These are phyloP conservation scores for Lamprologus callipterus DNA, from an alignment of 2,113 vertebrate species.

Conservation along the genomic window DNA sequence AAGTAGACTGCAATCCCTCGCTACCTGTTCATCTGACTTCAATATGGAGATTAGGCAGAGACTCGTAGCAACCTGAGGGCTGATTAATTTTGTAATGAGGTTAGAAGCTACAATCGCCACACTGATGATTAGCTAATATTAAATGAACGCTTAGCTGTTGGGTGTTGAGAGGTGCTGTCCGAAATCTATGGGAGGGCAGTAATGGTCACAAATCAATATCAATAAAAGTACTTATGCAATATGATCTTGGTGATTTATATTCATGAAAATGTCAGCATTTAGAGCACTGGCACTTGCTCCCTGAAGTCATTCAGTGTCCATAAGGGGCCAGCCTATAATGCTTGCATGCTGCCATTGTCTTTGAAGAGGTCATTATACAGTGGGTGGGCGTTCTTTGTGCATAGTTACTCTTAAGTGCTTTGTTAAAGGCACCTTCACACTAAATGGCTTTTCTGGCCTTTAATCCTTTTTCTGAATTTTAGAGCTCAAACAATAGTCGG, in stretches of 20 bases:
- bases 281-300: background rate
- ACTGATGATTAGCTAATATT: background rate
- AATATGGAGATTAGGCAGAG: background rate
- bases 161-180: background rate
- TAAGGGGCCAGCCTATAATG: background rate
- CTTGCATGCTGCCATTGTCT: background rate
- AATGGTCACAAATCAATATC: slow-evolving; percentile 31
- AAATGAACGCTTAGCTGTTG: slow-evolving; percentile 12
- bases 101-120: slow-evolving; percentile 15
- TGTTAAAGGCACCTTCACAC: background rate
- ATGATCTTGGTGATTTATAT: background rate
- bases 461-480: background rate
- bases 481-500: background rate
- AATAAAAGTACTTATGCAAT: background rate
- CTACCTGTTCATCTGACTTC: background rate
- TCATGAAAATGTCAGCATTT: background rate
- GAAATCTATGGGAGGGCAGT: background rate
- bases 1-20: background rate
- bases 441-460: background rate
- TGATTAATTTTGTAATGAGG: slow-evolving; percentile 25
- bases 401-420: background rate
- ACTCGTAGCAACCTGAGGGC: background rate
- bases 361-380: slow-evolving; percentile 10
- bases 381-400: background rate
- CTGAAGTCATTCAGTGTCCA: background rate